These are phyloP conservation scores for Oreochromis grahami DNA, from an alignment of 2,797 vertebrate species.

Conservation along the genomic window DNA sequence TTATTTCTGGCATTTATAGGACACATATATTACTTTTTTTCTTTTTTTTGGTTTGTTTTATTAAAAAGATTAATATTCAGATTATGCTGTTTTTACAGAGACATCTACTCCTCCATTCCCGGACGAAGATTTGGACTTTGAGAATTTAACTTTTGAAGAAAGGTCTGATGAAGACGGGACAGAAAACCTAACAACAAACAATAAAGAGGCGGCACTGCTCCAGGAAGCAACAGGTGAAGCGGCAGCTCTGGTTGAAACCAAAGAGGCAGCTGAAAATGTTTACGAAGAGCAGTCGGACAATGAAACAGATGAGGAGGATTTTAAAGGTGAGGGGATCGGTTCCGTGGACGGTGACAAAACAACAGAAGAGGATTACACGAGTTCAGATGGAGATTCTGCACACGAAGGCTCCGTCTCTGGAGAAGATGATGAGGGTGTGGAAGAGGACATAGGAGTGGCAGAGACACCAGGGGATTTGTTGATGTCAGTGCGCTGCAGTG, in stretches of 20 bases:
- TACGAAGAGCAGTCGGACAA: neutral
- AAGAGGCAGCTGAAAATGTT: constrained; percentile 4
- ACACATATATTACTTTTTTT: neutral
- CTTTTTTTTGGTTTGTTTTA: neutral
- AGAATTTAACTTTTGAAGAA: constrained; percentile 50
- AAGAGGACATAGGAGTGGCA: neutral
- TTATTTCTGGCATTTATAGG: neutral
- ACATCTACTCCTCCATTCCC: constrained; percentile 29
- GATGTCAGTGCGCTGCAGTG: neutral
- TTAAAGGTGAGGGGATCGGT: neutral
- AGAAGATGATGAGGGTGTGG: constrained; percentile 16
- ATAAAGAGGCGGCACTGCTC: constrained; percentile 19
- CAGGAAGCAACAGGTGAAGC: constrained; percentile 39
- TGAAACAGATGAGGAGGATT: neutral
- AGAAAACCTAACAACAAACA: constrained; percentile 7
- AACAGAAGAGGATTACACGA: constrained; percentile 27
- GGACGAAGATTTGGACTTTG: constrained; percentile 68
- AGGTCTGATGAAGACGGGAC: neutral
- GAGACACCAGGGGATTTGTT: constrained; percentile 12
- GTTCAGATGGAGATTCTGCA: constrained; percentile 36
- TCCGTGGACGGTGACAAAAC: neutral
- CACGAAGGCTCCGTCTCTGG: constrained; percentile 5
- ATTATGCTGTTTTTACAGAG: constrained; percentile 47
- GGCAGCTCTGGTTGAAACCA: constrained; percentile 1
- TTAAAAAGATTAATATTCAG: neutral